Evolutionary conservation across 2,797 vertebrate species (phyloP), one percentile per base, ranked within the genome.

Genomic region (Pseudotriccus pelzelni): DNA sequence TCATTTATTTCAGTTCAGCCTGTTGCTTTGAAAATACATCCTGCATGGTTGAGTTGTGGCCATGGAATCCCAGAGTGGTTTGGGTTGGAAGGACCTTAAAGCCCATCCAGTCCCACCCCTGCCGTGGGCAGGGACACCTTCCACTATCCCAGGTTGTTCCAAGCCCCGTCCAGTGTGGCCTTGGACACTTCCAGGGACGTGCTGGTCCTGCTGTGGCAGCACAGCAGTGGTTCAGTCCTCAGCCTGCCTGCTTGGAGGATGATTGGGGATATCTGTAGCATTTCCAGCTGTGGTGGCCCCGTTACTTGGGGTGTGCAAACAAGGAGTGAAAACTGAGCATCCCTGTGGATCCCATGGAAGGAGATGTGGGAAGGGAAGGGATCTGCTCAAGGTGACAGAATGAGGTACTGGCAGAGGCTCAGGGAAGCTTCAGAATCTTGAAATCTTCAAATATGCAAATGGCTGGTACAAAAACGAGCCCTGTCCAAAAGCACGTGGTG

Each of bases 271-370:
- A 20, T 13, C 44, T 19, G 44, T 27, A 16, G 44, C 2, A 1
- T 39, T 75, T 14, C 17, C 80, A 72, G 70, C 22, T 3, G 7
- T 2, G 1, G 5, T 36, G 67, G 22, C 11, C 60, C 25, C 4
- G 19, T 32, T 46, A 30, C 34, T 32, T 52, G 0, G 1, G 30
- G 7, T 37, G 2, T 8, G 52, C 50, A 53, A 43, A 23, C 37
- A 34, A 32, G 1, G 24, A 39, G 27, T 5, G 82, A 23, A 21
- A 64, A 44, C 20, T 27, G 44, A 66, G 22, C 53, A 24, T 3
- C 15, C 1, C 58, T 20, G n/a, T 0, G 0, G 18, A 4, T 60
- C 10, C 8, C 37, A 11, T 0, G 0, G 13, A 9, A n/a, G 23
- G 43, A 28, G 39, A 56, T 46, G 4, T 12, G 63, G 74, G 53